Conservation (phyloP, 2,797 vertebrate species). For the Sebastes itinus region DNA sequence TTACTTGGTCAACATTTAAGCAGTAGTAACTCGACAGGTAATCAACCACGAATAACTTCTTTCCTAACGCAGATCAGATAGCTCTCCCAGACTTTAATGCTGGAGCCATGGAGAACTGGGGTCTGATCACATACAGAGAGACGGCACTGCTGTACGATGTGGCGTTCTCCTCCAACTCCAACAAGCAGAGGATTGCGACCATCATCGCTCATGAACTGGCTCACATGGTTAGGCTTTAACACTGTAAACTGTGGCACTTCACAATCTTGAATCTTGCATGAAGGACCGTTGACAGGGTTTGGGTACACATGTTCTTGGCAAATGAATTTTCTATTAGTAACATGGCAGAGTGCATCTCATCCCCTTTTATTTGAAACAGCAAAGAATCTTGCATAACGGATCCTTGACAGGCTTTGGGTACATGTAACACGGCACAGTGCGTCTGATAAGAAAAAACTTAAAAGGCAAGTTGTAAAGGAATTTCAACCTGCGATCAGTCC, state of each 20-base stretch:
- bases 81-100: slow-evolving; percentile 92
- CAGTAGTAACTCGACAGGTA: neutral
- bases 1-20: neutral
- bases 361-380: too few relatives aligned
- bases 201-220: slow-evolving; percentile 92
- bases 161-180: slow-evolving; percentile 82
- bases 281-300: neutral
- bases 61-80: slow-evolving; percentile 86
- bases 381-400: too few relatives aligned
- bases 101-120: slow-evolving; percentile 99
- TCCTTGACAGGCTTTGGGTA: neutral
- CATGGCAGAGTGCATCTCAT: neutral
- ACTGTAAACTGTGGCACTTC: neutral
- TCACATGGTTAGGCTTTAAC: slow-evolving; percentile 87
- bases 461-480: neutral
- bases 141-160: slow-evolving; percentile 83
- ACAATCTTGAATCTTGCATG: neutral
- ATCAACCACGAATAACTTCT: neutral
- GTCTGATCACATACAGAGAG: slow-evolving; percentile 95
- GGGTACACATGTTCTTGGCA: neutral
- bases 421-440: too few relatives aligned
- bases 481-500: neutral
- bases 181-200: slow-evolving; percentile 87
- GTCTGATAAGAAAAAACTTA: neutral
- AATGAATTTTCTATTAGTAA: neutral